These are phyloP conservation scores for Melolontha melolontha DNA, from an alignment of 2,888 invertebrate genomes.

Conservation along the genomic window DNA sequence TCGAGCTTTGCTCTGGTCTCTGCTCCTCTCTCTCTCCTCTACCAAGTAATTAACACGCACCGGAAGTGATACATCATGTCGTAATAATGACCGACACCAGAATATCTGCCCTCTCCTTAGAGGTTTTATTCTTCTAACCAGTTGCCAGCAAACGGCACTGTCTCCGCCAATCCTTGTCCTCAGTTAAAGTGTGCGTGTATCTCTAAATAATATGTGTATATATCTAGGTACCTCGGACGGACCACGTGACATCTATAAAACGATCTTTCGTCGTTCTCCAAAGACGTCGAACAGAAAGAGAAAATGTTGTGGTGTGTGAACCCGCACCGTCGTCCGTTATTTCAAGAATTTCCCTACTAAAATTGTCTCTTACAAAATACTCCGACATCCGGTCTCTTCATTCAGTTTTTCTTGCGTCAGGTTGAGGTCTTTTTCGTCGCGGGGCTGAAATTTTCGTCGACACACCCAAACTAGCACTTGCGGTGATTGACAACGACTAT, in stretches of 20 bases:
- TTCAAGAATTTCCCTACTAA: constrained; percentile 39
- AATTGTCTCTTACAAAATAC: constrained; percentile 40
- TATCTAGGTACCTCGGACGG: constrained; percentile 45
- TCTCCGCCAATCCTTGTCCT: constrained; percentile 54
- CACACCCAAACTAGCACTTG: neutral
- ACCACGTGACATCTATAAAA: constrained; percentile 46
- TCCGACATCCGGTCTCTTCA: constrained; percentile 43
- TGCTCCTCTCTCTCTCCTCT: constrained; percentile 15
- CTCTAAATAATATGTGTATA: constrained; percentile 52
- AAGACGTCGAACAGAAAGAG: constrained; percentile 36
- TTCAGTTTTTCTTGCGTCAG: constrained; percentile 45
- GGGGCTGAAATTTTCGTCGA: constrained; percentile 24
- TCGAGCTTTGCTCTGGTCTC: constrained; percentile 49
- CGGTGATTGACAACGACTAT: constrained; percentile 24
- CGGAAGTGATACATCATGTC: constrained; percentile 66
- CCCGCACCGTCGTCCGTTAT: constrained; percentile 26
- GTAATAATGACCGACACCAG: constrained; percentile 65
- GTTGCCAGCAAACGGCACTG: constrained; percentile 50
- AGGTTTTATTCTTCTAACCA: constrained; percentile 53
- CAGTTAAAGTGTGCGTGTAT: constrained; percentile 48
- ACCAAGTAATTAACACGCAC: constrained; percentile 62
- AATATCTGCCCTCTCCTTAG: constrained; percentile 56
- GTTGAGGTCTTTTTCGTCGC: constrained; percentile 38
- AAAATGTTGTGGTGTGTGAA: constrained; percentile 40
- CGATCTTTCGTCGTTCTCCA: constrained; percentile 48